Conservation (phyloP, 2,888 invertebrate genomes). For the Chalcosyrphus nemorum region DNA sequence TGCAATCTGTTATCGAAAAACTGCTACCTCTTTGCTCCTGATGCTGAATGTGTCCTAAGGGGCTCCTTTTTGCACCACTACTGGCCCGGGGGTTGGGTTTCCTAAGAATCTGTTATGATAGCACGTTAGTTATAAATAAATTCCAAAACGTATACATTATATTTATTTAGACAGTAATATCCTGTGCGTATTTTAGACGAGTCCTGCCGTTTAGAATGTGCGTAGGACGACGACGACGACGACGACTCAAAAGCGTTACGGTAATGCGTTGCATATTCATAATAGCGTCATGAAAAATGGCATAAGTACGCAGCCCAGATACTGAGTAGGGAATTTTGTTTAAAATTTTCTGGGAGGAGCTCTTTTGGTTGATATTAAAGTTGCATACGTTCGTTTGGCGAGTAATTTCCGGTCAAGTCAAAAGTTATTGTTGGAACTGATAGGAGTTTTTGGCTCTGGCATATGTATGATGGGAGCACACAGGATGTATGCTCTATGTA, state of each 20-base stretch:
- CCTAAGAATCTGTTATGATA: constrained; percentile 60
- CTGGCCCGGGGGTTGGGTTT: constrained; percentile 1
- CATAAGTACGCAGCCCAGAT: constrained; percentile 45
- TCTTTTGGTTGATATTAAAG: constrained; percentile 15
- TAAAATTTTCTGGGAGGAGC: too few relatives aligned
- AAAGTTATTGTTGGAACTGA: constrained; percentile 51
- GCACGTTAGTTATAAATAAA: constrained; percentile 70
- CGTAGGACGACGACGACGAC: too few relatives aligned
- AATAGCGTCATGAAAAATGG: constrained; percentile 57
- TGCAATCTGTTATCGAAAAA: constrained; percentile 70
- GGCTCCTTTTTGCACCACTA: constrained; percentile 23
- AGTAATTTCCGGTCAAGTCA: constrained; percentile 69
- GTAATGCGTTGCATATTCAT: constrained; percentile 31
- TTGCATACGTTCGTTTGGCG: constrained; percentile 28
- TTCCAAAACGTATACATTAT: constrained; percentile 51
- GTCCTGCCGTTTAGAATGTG: constrained; percentile 23
- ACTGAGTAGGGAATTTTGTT: too few relatives aligned
- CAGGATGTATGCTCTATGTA: constrained; percentile 3
- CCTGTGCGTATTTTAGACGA: constrained; percentile 36
- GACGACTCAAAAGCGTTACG: neutral
- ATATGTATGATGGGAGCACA: constrained; percentile 21
- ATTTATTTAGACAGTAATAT: constrained; percentile 60
- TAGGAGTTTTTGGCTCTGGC: constrained; percentile 33
- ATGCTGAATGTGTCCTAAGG: constrained; percentile 45
- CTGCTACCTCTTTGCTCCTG: constrained; percentile 15